These are phyloP conservation scores for Pollenia amentaria DNA, from an alignment of 2,888 invertebrate genomes.

Conservation along the genomic window DNA sequence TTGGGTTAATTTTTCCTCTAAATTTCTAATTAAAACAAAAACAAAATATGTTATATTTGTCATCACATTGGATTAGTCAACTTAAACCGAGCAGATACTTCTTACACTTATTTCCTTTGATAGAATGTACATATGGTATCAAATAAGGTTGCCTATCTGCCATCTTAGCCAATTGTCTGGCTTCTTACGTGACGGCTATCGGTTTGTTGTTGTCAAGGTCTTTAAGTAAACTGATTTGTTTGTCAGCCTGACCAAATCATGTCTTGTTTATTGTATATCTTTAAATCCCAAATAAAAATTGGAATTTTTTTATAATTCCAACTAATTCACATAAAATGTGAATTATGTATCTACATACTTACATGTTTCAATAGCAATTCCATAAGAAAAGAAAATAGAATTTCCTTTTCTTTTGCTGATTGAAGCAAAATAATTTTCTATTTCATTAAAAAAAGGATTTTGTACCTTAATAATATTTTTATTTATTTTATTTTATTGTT, in stretches of 20 bases:
- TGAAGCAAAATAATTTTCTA: slow-evolving; percentile 45
- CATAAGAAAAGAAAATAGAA: background rate
- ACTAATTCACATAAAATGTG: slow-evolving; percentile 31
- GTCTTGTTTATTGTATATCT: background rate
- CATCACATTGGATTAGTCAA: no score
- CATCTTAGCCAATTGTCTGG: background rate
- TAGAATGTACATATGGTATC: no score
- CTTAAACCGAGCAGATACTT: no score
- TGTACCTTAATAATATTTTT: slow-evolving; percentile 10
- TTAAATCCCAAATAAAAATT: background rate
- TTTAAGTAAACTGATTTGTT: background rate
- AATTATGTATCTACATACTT: background rate
- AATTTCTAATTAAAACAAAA: no score
- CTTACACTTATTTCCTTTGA: no score
- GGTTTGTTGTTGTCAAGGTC: background rate
- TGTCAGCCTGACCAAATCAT: background rate
- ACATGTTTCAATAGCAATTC: slow-evolving; percentile 1
- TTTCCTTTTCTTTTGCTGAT: slow-evolving; percentile 26
- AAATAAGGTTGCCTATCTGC: no score
- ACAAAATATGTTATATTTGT: no score
- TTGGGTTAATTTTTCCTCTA: no score
- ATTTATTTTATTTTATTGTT: background rate
- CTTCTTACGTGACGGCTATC: background rate
- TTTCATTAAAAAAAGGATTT: slow-evolving; percentile 48
- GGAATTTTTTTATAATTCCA: slow-evolving; percentile 9